These are phyloP conservation scores for Troilus luridus DNA, from an alignment of 2,888 invertebrate species.

Conservation along the genomic window DNA sequence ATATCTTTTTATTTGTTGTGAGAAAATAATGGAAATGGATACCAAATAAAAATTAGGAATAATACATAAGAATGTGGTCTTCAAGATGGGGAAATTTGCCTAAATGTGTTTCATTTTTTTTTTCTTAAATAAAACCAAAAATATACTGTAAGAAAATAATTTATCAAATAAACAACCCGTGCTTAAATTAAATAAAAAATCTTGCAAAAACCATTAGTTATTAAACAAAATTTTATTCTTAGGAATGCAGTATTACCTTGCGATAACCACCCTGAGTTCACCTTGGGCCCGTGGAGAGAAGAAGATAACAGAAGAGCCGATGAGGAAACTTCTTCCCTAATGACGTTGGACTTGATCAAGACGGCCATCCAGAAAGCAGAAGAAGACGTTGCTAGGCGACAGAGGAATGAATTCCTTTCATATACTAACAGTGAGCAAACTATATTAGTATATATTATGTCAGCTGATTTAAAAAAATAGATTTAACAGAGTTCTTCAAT, in stretches of 20 bases:
- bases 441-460: slow-evolving; percentile 66
- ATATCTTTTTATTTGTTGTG: too few relatives aligned
- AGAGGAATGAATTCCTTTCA: slow-evolving; percentile 85
- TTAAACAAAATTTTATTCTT: slow-evolving; percentile 53
- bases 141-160: too few relatives aligned
- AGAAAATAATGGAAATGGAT: too few relatives aligned
- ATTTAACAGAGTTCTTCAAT: background rate
- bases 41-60: too few relatives aligned
- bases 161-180: too few relatives aligned
- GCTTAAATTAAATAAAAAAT: too few relatives aligned
- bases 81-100: too few relatives aligned
- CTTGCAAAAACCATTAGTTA: too few relatives aligned
- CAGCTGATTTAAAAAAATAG: background rate
- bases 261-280: slow-evolving; percentile 79
- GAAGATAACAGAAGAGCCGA: slow-evolving; percentile 67
- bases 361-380: slow-evolving; percentile 86
- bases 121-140: too few relatives aligned
- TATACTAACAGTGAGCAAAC: slow-evolving; percentile 79
- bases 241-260: slow-evolving; percentile 83
- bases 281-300: slow-evolving; percentile 78
- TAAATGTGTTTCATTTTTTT: too few relatives aligned
- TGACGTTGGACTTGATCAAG: slow-evolving; percentile 80
- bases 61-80: too few relatives aligned
- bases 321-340: slow-evolving; percentile 72
- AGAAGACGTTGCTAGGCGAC: slow-evolving; percentile 80